Evolutionary conservation across 2,888 invertebrate genomes (phyloP), one percentile per base, ranked within the genome.

Genomic region (Coenonympha glycerion): DNA sequence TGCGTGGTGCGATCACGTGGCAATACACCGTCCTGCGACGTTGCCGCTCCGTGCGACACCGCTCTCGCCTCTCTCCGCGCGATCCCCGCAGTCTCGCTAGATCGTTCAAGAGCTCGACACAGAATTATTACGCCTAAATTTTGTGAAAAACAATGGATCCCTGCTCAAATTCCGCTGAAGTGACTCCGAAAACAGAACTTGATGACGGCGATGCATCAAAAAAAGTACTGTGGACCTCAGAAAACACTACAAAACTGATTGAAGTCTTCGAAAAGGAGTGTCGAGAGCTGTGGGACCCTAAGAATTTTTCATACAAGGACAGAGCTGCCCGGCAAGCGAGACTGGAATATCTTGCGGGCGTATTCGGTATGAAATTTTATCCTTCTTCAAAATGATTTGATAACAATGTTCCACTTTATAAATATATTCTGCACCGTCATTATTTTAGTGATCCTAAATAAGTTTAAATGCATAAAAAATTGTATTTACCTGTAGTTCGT

Each of bases 51-150:
- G 73, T 53, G 59, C 59, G 79, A 79, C 79, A 79, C 76, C 76
- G 74, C 68, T 77, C 73, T 77, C 79, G 68, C 60, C 64, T 70
- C 74, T 76, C 77, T 73, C 77, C 48, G 59, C n/a, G 61, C 57
- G 57, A 56, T 56, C 64, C 67, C 68, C 70, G 74, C 81, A 85
- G 85, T 85, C 81, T 85, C 83, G 79, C 83, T 82, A 84, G 82
- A 85, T 79, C 79, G 70, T 66, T 63, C 68, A 64, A 61, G 63
- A n/a, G n/a, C n/a, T n/a, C n/a, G n/a, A 70, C 66, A 68, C 63
- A 63, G n/a, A n/a, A n/a, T n/a, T n/a, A 66, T 63, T 62, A 74
- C 80, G 79, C 64, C 59, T 18, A 18, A n/a, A 30, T 24, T 64
- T 65, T 60, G 59, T 9, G 15, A 22, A 55, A 59, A 56, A 56